Percentiles rank a stretch among this genome's conserved stretches.
phyloP scores from a whole-genome alignment of 2,113 vertebrate species.

The Atrichornis clamosus region DNA sequence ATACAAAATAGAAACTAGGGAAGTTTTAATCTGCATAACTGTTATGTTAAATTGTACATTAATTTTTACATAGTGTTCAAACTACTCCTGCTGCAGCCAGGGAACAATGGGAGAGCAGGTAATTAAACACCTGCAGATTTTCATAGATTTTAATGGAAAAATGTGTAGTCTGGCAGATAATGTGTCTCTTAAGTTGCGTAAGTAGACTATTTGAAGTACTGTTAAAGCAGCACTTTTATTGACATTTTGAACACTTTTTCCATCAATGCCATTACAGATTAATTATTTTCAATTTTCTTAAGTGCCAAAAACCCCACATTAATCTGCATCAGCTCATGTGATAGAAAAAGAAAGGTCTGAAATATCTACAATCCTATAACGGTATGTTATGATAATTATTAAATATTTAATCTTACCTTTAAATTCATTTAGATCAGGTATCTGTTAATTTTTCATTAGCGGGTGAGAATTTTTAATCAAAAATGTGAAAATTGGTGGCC shows the following conservation, averaged over 20 bases:
- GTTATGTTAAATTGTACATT: conserved; percentile 13
- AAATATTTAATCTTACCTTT: conserved; percentile 27
- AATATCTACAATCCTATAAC: neutral
- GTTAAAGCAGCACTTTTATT: conserved; percentile 60
- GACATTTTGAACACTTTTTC: conserved; percentile 62
- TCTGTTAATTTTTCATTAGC: conserved; percentile 34
- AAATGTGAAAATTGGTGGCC: neutral
- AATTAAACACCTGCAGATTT: conserved; percentile 64
- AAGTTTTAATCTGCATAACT: conserved; percentile 38
- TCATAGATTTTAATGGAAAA: conserved; percentile 60
- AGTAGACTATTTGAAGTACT: conserved; percentile 54
- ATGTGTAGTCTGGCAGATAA: conserved; percentile 65
- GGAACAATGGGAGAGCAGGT: conserved; percentile 56
- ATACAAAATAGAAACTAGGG: neutral
- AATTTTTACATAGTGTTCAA: conserved; percentile 12
- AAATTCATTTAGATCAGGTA: neutral
- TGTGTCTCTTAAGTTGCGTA: conserved; percentile 53
- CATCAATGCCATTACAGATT: conserved; percentile 65
- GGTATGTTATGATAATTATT: neutral
- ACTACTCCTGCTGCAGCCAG: conserved; percentile 17
- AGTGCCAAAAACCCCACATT: conserved; percentile 24
- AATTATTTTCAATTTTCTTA: conserved; percentile 67
- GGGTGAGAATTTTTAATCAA: neutral
- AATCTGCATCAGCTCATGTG: conserved; percentile 18
- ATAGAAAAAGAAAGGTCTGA: conserved; percentile 1